Evolutionary conservation across 2,888 invertebrate genomes (phyloP).

Genomic region (Antitype chi): DNA sequence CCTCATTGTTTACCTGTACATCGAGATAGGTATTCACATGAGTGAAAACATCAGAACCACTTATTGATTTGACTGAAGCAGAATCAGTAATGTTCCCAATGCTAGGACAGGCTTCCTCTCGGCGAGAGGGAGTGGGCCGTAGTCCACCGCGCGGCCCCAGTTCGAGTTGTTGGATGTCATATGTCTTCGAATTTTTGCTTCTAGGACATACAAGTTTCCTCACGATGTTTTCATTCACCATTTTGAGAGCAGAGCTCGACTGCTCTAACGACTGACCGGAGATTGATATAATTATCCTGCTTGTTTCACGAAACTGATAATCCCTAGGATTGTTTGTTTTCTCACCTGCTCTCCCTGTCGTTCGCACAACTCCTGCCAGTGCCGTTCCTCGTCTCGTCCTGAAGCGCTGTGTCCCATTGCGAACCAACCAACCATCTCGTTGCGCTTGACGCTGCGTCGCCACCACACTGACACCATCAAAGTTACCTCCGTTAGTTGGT

Average conservation of each 20-base stretch:
- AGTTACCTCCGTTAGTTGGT: slow-evolving; percentile 98
- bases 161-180: no score
- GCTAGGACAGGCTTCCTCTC: no score
- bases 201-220: no score
- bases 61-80: no score
- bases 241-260: no score
- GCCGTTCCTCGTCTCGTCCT: slow-evolving; percentile 97
- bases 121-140: no score
- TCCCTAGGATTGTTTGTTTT: not conserved
- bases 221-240: no score
- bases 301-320: not conserved
- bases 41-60: not conserved
- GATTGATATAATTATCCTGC: not conserved
- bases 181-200: no score
- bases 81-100: no score
- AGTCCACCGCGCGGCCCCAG: no score
- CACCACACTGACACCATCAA: slow-evolving; percentile 98
- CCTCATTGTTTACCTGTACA: no score
- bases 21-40: no score
- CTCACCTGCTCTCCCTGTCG: slow-evolving; percentile 95
- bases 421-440: slow-evolving; percentile 99
- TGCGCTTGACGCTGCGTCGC: slow-evolving; percentile 97
- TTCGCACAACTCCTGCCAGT: slow-evolving; percentile 98
- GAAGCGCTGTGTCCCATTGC: slow-evolving; percentile 97
- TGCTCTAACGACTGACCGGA: not conserved